Conservation (phyloP, 2,888 invertebrate species). For the Microctonus brassicae region DNA sequence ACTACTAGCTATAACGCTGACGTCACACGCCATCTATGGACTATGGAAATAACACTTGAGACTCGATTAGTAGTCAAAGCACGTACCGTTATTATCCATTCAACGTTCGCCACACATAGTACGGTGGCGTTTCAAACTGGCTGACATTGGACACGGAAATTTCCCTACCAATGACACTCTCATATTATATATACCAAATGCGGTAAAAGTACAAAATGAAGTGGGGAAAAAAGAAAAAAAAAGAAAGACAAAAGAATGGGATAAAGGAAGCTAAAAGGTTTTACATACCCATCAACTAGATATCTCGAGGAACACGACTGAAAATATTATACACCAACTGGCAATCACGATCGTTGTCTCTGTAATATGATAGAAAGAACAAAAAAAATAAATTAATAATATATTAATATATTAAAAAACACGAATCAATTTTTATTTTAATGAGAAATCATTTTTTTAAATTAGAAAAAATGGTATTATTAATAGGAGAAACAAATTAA, state of each 20-base stretch:
- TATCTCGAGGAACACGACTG: neutral
- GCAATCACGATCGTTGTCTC: neutral
- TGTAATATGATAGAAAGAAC: neutral
- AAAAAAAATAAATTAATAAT: neutral
- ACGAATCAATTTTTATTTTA: no score
- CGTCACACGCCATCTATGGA: constrained; percentile 31
- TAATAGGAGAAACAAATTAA: no score
- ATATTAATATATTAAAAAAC: no score
- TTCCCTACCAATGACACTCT: constrained; percentile 16
- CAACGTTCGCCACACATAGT: constrained; percentile 21
- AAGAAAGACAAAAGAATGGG: neutral
- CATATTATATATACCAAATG: neutral
- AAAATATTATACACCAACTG: neutral
- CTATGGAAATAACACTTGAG: constrained; percentile 48
- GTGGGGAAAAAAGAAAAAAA: neutral
- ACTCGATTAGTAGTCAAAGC: constrained; percentile 62
- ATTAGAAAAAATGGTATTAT: no score
- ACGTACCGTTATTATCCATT: constrained; percentile 66
- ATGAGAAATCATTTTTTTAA: no score
- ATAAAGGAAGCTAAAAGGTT: neutral
- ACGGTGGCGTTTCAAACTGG: neutral
- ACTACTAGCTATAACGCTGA: constrained; percentile 15
- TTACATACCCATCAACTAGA: neutral
- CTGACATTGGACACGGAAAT: constrained; percentile 12
- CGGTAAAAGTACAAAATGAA: neutral